These are phyloP conservation scores for Ceyx melanurus DNA, from an alignment of 2,113 vertebrate species.

Conservation along the genomic window DNA sequence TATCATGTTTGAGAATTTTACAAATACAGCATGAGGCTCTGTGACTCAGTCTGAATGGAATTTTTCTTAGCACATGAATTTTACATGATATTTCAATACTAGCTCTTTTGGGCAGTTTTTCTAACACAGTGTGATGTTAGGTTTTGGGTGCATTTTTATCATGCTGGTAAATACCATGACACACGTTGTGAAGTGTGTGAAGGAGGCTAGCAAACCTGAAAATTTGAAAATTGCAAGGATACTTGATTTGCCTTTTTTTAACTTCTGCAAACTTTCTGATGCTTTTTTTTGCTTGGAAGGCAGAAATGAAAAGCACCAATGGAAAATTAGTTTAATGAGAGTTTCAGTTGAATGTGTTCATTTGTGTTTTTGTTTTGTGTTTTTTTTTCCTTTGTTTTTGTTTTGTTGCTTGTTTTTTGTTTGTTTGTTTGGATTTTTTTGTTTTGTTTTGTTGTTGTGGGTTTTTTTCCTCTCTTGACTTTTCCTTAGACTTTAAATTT, in stretches of 20 bases:
- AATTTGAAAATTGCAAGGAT: slow-evolving; percentile 15
- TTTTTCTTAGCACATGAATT: slow-evolving; percentile 71
- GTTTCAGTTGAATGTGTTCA: not conserved
- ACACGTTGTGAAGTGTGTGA: slow-evolving; percentile 15
- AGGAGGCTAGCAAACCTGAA: not conserved
- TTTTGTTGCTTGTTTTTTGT: not conserved
- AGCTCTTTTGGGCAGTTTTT: slow-evolving; percentile 58
- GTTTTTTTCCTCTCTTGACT: not conserved
- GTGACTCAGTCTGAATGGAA: slow-evolving; percentile 69
- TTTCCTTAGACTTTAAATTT: not conserved
- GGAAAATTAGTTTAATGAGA: not conserved
- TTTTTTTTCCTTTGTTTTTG: not conserved
- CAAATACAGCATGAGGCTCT: slow-evolving; percentile 68
- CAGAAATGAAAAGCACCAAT: not conserved
- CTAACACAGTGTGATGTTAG: slow-evolving; percentile 15
- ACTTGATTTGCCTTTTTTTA: slow-evolving; percentile 11
- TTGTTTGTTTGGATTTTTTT: too few relatives aligned
- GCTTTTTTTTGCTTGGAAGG: not conserved
- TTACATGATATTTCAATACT: slow-evolving; percentile 63
- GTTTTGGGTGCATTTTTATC: slow-evolving; percentile 48
- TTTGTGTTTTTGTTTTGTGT: not conserved
- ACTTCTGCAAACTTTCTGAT: not conserved
- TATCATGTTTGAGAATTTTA: slow-evolving; percentile 74
- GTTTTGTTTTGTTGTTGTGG: not conserved
- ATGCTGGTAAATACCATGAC: not conserved